Percentiles rank a stretch among this genome's conserved stretches.
phyloP scores from a whole-genome alignment of 1,140 invertebrate genomes.

The Drosophila setifemur region DNA sequence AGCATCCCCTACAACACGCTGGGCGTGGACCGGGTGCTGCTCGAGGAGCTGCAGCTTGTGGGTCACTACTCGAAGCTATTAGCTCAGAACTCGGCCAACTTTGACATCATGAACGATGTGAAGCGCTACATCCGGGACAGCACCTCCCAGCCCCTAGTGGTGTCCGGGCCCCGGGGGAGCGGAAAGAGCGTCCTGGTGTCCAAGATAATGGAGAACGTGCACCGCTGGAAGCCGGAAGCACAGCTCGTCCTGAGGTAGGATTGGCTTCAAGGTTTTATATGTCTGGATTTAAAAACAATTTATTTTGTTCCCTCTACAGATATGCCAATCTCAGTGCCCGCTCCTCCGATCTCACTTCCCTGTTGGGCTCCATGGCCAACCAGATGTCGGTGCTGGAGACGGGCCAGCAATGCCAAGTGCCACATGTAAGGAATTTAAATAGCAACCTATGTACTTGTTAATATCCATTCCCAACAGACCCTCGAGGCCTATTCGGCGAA shows the following conservation, averaged over 20 bases:
- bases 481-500: constrained; percentile 49
- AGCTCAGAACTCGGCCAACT: constrained; percentile 80
- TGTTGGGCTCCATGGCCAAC: constrained; percentile 78
- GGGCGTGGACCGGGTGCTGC: constrained; percentile 75
- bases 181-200: constrained; percentile 91
- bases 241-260: constrained; percentile 74
- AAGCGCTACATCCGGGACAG: constrained; percentile 88
- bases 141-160: constrained; percentile 86
- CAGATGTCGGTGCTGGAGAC: constrained; percentile 75
- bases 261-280: too few species aligned
- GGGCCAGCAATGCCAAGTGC: constrained; percentile 64
- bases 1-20: constrained; percentile 79
- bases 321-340: constrained; percentile 74
- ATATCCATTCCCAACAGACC: constrained; percentile 33
- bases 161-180: constrained; percentile 90
- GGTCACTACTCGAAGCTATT: constrained; percentile 85
- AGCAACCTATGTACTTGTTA: not conserved
- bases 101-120: constrained; percentile 84
- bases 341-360: constrained; percentile 71
- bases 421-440: constrained; percentile 60
- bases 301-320: constrained; percentile 26
- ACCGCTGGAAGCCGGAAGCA: constrained; percentile 87
- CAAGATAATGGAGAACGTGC: constrained; percentile 86
- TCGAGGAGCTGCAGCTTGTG: constrained; percentile 85
- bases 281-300: too few species aligned